Evolutionary conservation across 2,113 vertebrate species (phyloP).

Genomic region (Fregata magnificens): DNA sequence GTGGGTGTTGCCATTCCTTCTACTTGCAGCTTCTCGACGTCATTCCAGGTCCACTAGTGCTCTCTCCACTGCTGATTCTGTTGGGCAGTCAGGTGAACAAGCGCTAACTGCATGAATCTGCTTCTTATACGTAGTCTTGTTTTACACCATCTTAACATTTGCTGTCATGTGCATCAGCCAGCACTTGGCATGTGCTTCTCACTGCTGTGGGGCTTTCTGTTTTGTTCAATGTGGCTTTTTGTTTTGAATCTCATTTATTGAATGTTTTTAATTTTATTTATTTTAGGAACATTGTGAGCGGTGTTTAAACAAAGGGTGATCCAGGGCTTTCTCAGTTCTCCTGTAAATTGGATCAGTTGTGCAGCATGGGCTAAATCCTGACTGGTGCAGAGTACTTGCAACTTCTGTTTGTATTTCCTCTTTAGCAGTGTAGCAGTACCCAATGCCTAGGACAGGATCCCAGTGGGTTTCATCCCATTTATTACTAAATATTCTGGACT

Average conservation of each 20-base stretch:
- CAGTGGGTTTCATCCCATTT: background rate
- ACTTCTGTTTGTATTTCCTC: background rate
- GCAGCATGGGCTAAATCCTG: background rate
- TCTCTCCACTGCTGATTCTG: constrained; percentile 94
- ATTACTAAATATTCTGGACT: background rate
- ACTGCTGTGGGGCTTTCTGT: constrained; percentile 19
- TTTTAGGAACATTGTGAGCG: constrained; percentile 41
- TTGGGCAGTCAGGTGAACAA: constrained; percentile 99
- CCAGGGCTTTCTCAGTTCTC: constrained; percentile 34
- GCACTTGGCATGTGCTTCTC: constrained; percentile 71
- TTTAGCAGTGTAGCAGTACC: background rate
- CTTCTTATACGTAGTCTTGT: constrained; percentile 68
- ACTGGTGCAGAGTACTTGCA: background rate
- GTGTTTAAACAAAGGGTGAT: constrained; percentile 57
- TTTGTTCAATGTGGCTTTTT: constrained; percentile 62
- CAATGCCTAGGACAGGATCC: background rate
- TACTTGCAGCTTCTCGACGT: constrained; percentile 97
- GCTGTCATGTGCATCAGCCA: constrained; percentile 58
- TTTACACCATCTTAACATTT: constrained; percentile 69
- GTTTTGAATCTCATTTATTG: constrained; percentile 66
- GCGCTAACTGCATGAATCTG: constrained; percentile 86
- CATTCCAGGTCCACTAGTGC: constrained; percentile 99
- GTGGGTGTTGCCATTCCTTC: constrained; percentile 87
- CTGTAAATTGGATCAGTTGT: background rate
- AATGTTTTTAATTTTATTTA: constrained; percentile 68